Base-by-base conservation (phyloP, 2,888 invertebrate genomes). In the Cataglyphis albicans region DNA sequence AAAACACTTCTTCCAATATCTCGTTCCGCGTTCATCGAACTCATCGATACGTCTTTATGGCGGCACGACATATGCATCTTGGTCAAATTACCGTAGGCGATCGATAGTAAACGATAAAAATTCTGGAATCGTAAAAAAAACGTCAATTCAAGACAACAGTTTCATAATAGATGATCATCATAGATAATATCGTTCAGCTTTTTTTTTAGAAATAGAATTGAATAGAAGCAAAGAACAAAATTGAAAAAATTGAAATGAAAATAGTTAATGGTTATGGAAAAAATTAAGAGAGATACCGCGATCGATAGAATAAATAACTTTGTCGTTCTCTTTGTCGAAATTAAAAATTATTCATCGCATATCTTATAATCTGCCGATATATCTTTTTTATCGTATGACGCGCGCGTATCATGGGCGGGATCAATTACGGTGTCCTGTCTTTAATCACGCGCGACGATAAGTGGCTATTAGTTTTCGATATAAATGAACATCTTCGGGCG, bases 371-470 rank as follows among this genome's bases (percentile, higher is more conserved):
- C 25, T 15, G 38, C 15, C 3, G 15, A 21, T 44, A 41, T 55
- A 25, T 70, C 44, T 35, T 57, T 76, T 78, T 70, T 59, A 21
- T 10, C 21, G 72, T n/a, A 15, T 29, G 70, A 57, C 18, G 21
- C 18, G 44, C 44, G 12, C 18, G 12, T 9, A 21, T 41, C 32
- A 41, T 12, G 48, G n/a, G 29, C 57, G 35, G 44, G 57, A 44
- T 75, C 81, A 75, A 75, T 81, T 81, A 75, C 65, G 25, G n/a
- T 41, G 63, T 70, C 63, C 15, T 38, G 55, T 73, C 63, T 73
- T 64, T 75, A 81, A 81, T 75, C 65, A 48, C 57, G 35, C 52
- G 32, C 52, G 74, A 81, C 64, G 65, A 57, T 75, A 73, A 81
- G 75, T 73, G 75, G 52, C 65, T 70, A 78, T 70, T 44, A 70